These are phyloP conservation scores for Hyles vespertilio DNA, from an alignment of 1,140 invertebrate genomes.

Conservation along the genomic window DNA sequence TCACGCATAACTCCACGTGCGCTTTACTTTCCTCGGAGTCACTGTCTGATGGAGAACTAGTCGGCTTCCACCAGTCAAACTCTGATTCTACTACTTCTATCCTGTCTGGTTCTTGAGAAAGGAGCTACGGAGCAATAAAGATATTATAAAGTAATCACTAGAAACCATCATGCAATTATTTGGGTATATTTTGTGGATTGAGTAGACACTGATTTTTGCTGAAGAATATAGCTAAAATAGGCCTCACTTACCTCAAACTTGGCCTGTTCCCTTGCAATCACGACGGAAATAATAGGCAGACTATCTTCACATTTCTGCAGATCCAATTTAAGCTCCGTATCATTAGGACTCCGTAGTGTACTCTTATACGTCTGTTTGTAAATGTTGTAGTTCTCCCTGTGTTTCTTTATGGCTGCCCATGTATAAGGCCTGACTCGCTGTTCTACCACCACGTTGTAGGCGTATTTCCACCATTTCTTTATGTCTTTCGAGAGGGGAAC, in stretches of 20 bases:
- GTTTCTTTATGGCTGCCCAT: conserved; percentile 82
- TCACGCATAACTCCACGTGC: conserved; percentile 55
- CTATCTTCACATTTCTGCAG: conserved; percentile 85
- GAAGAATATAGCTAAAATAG: not conserved
- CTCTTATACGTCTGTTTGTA: conserved; percentile 86
- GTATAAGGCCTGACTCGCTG: conserved; percentile 84
- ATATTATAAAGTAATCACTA: not conserved
- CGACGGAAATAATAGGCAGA: conserved; percentile 84
- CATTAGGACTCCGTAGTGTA: conserved; percentile 82
- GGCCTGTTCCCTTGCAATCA: conserved; percentile 88
- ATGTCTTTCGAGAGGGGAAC: conserved; percentile 67
- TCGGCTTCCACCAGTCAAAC: conserved; percentile 73
- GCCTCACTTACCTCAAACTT: conserved; percentile 79
- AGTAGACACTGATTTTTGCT: not conserved
- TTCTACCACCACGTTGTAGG: conserved; percentile 83
- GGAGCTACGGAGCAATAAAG: conserved; percentile 54
- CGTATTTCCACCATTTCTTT: conserved; percentile 87
- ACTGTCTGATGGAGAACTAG: conserved; percentile 39
- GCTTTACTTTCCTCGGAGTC: conserved; percentile 41
- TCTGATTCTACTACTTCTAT: conserved; percentile 73
- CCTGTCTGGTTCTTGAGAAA: conserved; percentile 76
- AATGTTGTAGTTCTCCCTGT: conserved; percentile 82
- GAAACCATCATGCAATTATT: not conserved
- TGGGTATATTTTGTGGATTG: not conserved
- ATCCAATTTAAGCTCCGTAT: conserved; percentile 84